Evolutionary conservation across 1,140 invertebrate genomes (phyloP), one percentile per base, ranked within the genome.

Genomic region (Dryas iulia): DNA sequence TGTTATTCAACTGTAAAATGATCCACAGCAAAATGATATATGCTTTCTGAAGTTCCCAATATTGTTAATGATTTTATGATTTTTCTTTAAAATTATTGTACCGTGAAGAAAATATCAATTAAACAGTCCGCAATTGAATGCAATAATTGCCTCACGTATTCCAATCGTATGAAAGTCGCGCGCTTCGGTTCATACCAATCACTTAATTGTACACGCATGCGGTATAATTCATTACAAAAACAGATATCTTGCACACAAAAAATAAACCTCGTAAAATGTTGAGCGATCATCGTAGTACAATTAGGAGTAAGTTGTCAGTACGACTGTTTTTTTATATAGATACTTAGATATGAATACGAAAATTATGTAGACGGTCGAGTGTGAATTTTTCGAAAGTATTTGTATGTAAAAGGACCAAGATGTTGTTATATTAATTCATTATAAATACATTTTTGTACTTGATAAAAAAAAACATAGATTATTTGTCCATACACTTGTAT

Each of bases 101-200:
- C 39, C 68, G 62, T 65, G 57, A 70, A 70, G 61, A 39, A 70
- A 65, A 70, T 70, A 59, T 65, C 57, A 64, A 65, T 70, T 70
- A 65, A 64, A 39, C 54, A 64, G 24, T 69, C 30, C 47, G 62
- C 61, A 73, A 57, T 59, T 70, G 69, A 74, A 71, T 71, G 69
- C 69, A 67, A 58, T 73, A 76, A 76, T 76, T 71, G 57, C 61
- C 39, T 67, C 68, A 73, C 74, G 72, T 74, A 74, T 63, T 65
- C 58, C 23, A 53, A 70, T 69, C 47, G 71, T 54, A 71, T 72
- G 75, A 76, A 73, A 71, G 74, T 71, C 66, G 71, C 67, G 57
- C 59, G 64, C 59, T 24, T 66, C 63, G 47, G 64, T 66, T 72
- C 73, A 72, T 73, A 69, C 74, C 69, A 58, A 73, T 73, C 63